These are phyloP conservation scores for Drosophila prolongata DNA, from an alignment of 2,888 invertebrate genomes.

Conservation along the genomic window DNA sequence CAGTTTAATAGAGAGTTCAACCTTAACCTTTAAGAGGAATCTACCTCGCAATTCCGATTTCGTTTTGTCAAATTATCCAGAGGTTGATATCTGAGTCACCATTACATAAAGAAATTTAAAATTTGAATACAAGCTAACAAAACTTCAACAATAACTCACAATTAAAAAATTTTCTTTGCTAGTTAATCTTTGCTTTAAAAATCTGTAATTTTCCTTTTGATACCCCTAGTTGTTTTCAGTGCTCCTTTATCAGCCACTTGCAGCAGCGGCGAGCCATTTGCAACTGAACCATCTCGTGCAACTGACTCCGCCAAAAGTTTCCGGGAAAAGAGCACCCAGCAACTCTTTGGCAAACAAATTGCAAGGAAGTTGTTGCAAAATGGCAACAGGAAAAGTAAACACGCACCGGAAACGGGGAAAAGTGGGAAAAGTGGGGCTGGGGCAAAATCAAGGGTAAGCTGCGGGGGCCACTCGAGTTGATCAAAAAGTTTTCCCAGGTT, in stretches of 20 bases:
- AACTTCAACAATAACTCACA: too few relatives aligned
- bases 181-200: too few relatives aligned
- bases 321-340: constrained; percentile 18
- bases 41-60: too few relatives aligned
- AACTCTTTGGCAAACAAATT: constrained; percentile 77
- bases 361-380: constrained; percentile 69
- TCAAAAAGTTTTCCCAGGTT: constrained; percentile 63
- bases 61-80: too few relatives aligned
- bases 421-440: background rate
- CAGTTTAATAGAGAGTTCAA: too few relatives aligned
- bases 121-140: too few relatives aligned
- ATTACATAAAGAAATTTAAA: too few relatives aligned
- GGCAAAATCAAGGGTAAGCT: background rate
- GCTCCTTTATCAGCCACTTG: constrained; percentile 59
- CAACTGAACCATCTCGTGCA: constrained; percentile 11
- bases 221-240: background rate
- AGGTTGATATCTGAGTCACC: too few relatives aligned
- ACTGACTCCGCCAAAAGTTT: constrained; percentile 45
- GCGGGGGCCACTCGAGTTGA: constrained; percentile 55
- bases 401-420: constrained; percentile 42
- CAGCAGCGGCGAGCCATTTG: constrained; percentile 44
- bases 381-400: constrained; percentile 65
- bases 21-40: too few relatives aligned
- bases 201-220: background rate
- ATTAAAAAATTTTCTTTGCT: too few relatives aligned